These are phyloP conservation scores for Pangasius larnaudii DNA, from an alignment of 2,797 vertebrate species.

Conservation along the genomic window DNA sequence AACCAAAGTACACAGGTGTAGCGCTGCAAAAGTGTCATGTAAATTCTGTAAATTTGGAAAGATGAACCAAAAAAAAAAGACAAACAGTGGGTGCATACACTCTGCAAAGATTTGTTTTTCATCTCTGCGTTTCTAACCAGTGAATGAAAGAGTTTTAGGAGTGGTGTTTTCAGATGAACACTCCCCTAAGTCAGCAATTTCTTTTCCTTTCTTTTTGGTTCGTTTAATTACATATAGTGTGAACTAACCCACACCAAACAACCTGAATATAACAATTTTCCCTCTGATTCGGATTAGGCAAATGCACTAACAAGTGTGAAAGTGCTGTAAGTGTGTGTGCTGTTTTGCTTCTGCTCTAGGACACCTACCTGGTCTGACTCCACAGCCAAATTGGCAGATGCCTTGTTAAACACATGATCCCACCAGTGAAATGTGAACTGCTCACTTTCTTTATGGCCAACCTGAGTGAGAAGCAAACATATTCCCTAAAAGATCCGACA, in stretches of 20 bases:
- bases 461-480: conserved; percentile 61
- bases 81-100: neutral
- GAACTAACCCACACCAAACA: neutral
- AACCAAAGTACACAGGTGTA: neutral
- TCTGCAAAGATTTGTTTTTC: neutral
- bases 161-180: neutral
- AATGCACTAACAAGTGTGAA: neutral
- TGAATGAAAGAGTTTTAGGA: neutral
- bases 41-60: neutral
- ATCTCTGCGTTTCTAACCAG: neutral
- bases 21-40: neutral
- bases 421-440: conserved; percentile 95
- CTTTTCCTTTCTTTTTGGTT: neutral
- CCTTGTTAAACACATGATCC: conserved; percentile 93
- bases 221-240: neutral
- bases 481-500: neutral
- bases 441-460: conserved; percentile 87
- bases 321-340: neutral
- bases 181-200: neutral
- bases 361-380: conserved; percentile 75
- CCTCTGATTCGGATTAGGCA: neutral
- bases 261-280: neutral
- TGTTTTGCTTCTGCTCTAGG: neutral
- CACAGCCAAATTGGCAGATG: conserved; percentile 84
- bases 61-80: neutral